Conservation (phyloP, 2,113 vertebrate genomes). For the Thermophis baileyi region DNA sequence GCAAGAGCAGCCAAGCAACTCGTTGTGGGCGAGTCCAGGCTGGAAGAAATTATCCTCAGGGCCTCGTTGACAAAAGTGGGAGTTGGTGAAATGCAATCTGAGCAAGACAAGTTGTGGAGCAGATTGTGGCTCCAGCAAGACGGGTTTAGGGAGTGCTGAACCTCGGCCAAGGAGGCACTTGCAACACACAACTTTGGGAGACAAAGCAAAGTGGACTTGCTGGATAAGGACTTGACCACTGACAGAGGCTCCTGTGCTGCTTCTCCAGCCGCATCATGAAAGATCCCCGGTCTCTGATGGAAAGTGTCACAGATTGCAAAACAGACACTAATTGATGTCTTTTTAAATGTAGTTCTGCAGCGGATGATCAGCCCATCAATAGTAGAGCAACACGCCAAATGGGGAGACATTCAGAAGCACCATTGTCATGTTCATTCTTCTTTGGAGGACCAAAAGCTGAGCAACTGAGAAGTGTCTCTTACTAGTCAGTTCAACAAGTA, state of each 20-base stretch:
- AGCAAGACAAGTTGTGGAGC: constrained; percentile 44
- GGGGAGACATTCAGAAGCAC: background rate
- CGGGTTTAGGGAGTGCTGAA: constrained; percentile 42
- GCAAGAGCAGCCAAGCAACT: background rate
- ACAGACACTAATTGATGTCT: background rate
- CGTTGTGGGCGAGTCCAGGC: background rate
- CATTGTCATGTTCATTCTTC: background rate
- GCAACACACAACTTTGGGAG: background rate
- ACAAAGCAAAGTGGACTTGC: constrained; percentile 30
- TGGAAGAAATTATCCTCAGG: constrained; percentile 33
- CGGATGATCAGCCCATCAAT: background rate
- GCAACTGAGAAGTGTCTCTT: background rate
- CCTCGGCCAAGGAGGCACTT: constrained; percentile 3
- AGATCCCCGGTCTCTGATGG: background rate
- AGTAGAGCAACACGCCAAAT: background rate
- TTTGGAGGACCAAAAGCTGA: background rate
- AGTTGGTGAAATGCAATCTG: constrained; percentile 37
- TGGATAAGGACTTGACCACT: background rate
- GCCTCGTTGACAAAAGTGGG: constrained; percentile 39
- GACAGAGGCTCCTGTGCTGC: background rate
- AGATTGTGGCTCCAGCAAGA: constrained; percentile 34
- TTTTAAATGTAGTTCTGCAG: background rate
- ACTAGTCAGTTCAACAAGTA: background rate
- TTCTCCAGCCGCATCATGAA: background rate
- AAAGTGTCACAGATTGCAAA: background rate